phyloP scores from a whole-genome alignment of 1,140 invertebrate species.

The Macrosteles quadrilineatus region DNA sequence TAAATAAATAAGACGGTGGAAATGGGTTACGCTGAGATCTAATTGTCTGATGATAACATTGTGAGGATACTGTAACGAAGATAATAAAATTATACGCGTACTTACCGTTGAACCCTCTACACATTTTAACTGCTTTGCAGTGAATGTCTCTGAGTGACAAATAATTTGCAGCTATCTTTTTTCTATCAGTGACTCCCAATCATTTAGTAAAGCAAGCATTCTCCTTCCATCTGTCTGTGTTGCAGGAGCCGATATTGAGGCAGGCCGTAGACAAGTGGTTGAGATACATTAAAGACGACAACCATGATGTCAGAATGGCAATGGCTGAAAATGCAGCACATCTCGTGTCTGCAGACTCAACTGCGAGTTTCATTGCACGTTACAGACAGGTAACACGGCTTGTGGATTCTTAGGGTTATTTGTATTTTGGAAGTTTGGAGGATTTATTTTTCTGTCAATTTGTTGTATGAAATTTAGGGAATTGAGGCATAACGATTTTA shows the following conservation, averaged over 20 bases:
- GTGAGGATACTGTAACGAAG: not conserved
- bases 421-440: no score
- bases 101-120: not conserved
- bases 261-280: constrained; percentile 13
- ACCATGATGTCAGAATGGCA: constrained; percentile 16
- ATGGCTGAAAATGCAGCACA: not conserved
- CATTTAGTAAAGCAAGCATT: not conserved
- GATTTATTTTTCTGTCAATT: no score
- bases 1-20: no score
- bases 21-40: no score
- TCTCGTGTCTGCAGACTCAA: not conserved
- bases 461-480: no score
- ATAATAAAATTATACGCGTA: not conserved
- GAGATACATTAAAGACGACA: not conserved
- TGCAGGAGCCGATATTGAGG: not conserved
- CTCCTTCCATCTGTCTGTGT: constrained; percentile 32
- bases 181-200: not conserved
- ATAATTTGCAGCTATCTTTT: not conserved
- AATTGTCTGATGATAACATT: no score
- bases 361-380: not conserved
- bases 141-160: not conserved
- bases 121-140: not conserved
- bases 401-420: not conserved
- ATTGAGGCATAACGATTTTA: no score
- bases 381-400: no score